Conservation (phyloP, 2,888 invertebrate species). For the Argynnis bischoffii region DNA sequence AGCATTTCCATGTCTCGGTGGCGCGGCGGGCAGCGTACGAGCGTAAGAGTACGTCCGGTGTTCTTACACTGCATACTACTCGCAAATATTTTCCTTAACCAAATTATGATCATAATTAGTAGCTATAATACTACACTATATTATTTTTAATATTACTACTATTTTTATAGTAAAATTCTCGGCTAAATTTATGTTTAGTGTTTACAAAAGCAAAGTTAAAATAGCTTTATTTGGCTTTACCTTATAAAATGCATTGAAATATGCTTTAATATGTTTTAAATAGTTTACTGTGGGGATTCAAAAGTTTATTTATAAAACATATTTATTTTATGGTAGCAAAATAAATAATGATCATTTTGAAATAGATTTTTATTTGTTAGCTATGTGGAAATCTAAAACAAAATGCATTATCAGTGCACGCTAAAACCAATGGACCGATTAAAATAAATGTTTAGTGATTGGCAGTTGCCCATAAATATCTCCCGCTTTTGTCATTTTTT, state of each 20-base stretch:
- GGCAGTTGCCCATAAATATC: constrained; percentile 17
- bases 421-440: constrained; percentile 15
- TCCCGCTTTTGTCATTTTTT: constrained; percentile 13
- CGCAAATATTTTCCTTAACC: not conserved
- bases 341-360: not conserved
- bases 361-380: constrained; percentile 2
- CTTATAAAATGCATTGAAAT: too few species aligned
- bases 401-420: constrained; percentile 13
- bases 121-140: too few species aligned
- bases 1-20: constrained; percentile 72
- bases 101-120: too few species aligned
- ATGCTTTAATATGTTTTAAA: too few species aligned
- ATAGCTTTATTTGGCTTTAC: too few species aligned
- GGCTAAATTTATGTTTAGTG: too few species aligned
- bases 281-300: too few species aligned
- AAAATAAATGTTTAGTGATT: constrained; percentile 18
- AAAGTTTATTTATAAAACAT: too few species aligned
- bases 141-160: too few species aligned
- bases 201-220: too few species aligned
- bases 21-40: constrained; percentile 46
- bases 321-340: too few species aligned
- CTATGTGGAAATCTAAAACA: constrained; percentile 3
- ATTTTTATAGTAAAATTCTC: too few species aligned
- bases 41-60: constrained; percentile 31
- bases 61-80: constrained; percentile 29